Percentiles rank a stretch among this genome's conserved stretches.
phyloP scores from a whole-genome alignment of 2,888 invertebrate species.

The Muschampia plurimacula region DNA sequence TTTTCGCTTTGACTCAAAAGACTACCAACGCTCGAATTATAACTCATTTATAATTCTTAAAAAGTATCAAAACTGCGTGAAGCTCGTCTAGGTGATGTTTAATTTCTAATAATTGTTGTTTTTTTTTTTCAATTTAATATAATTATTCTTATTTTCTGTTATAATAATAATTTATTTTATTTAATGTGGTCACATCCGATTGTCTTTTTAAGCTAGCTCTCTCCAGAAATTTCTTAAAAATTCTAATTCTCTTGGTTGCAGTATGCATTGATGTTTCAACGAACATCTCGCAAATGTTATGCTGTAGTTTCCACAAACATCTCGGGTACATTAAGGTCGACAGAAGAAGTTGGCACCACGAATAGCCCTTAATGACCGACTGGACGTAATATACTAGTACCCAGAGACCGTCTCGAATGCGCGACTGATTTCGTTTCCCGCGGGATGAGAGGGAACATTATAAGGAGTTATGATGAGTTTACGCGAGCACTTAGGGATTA shows the following conservation, averaged over 20 bases:
- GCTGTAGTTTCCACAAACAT: neutral
- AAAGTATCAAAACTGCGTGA: too few species aligned
- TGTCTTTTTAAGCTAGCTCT: too few species aligned
- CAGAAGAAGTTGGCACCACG: conserved; percentile 50
- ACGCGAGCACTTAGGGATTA: conserved; percentile 25
- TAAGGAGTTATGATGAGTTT: conserved; percentile 61
- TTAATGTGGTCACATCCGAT: too few species aligned
- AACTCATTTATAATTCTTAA: too few species aligned
- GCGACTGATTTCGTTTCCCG: conserved; percentile 66
- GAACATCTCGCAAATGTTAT: neutral
- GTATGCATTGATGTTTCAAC: neutral
- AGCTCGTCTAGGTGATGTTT: too few species aligned
- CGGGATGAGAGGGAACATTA: conserved; percentile 56
- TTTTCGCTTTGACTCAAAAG: too few species aligned
- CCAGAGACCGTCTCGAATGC: conserved; percentile 55
- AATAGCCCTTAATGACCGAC: conserved; percentile 76
- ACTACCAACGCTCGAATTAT: too few species aligned
- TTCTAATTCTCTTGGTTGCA: neutral
- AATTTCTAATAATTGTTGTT: too few species aligned
- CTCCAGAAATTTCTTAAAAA: too few species aligned
- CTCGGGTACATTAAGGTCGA: conserved; percentile 30
- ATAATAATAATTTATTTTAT: too few species aligned
- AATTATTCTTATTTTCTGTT: too few species aligned
- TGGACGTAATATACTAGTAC: conserved; percentile 62
- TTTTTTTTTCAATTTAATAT: too few species aligned